Percentiles rank a stretch among this genome's conserved stretches.
phyloP scores from a whole-genome alignment of 2,888 invertebrate species.

The Steinernema scapterisci region DNA sequence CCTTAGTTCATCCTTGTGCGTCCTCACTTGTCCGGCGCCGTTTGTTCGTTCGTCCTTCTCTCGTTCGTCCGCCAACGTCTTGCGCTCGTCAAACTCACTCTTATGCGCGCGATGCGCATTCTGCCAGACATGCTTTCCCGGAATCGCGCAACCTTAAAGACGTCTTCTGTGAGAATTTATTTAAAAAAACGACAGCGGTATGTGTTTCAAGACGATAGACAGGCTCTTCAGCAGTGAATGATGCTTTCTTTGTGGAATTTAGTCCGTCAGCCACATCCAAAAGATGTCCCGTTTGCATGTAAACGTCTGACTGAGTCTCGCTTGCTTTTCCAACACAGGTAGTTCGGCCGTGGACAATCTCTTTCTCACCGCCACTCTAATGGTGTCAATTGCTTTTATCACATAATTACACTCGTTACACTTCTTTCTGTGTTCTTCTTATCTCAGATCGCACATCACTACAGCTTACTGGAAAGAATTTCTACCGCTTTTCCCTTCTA shows the following conservation, averaged over 20 bases:
- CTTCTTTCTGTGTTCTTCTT: conserved; percentile 24
- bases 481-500: neutral
- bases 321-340: conserved; percentile 12
- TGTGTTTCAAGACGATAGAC: conserved; percentile 9
- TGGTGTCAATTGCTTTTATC: conserved; percentile 21
- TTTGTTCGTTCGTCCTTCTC: conserved; percentile 28
- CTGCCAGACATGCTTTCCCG: conserved; percentile 26
- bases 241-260: conserved; percentile 4
- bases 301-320: conserved; percentile 1
- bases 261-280: neutral
- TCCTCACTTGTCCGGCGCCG: conserved; percentile 24
- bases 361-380: conserved; percentile 1
- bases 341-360: conserved; percentile 9
- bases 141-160: conserved; percentile 21
- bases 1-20: neutral
- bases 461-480: neutral
- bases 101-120: conserved; percentile 26
- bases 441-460: neutral
- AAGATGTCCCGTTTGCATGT: neutral
- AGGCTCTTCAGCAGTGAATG: neutral
- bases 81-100: conserved; percentile 17
- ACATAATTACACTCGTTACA: neutral
- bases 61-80: neutral
- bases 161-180: neutral
- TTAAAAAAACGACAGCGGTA: conserved; percentile 30